These are phyloP conservation scores for Sphyrna mokarran DNA, from an alignment of 2,113 vertebrate species.

Conservation along the genomic window DNA sequence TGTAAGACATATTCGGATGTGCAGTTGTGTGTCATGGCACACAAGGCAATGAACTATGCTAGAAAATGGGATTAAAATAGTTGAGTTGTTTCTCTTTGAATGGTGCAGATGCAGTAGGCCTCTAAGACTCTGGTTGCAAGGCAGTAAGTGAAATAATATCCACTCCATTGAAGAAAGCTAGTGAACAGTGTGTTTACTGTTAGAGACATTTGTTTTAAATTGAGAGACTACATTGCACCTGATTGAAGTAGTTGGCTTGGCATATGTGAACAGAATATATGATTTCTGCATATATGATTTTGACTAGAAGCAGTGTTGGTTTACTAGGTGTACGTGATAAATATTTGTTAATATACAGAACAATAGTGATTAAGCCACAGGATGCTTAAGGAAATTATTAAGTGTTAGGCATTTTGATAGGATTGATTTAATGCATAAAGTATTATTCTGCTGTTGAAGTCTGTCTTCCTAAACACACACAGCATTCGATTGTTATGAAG, in stretches of 20 bases:
- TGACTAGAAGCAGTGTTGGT: neutral
- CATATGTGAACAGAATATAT: neutral
- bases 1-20: too few relatives aligned
- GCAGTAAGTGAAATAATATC: neutral
- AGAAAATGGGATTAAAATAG: too few relatives aligned
- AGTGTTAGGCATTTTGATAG: neutral
- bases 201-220: neutral
- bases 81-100: too few relatives aligned
- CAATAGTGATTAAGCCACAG: neutral
- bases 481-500: neutral
- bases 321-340: neutral
- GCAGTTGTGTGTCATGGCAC: too few relatives aligned
- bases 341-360: neutral
- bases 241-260: neutral
- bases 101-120: too few relatives aligned
- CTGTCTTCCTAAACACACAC: neutral
- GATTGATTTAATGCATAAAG: neutral
- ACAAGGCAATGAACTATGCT: too few relatives aligned
- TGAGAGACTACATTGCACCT: neutral
- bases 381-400: neutral
- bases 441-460: neutral
- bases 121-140: neutral
- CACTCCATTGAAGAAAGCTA: neutral
- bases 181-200: neutral
- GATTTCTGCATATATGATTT: neutral